phyloP scores from a whole-genome alignment of 2,888 invertebrate genomes.

The Idaea aversata region DNA sequence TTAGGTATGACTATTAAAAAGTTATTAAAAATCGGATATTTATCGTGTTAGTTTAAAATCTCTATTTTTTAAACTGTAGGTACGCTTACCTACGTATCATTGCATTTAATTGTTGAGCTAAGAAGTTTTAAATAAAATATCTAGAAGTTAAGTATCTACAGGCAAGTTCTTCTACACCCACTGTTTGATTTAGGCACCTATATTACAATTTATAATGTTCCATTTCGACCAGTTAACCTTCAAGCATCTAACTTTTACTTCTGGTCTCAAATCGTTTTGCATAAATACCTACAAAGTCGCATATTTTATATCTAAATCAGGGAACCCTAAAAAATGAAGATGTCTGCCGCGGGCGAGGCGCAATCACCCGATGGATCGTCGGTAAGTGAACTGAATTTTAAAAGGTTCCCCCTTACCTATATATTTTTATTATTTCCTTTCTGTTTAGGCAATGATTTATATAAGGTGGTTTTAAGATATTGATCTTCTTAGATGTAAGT shows the following conservation, averaged over 20 bases:
- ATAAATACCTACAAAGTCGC: not conserved
- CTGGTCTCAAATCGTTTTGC: not conserved
- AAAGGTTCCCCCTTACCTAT: conserved; percentile 34
- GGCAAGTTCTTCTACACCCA: too few species aligned
- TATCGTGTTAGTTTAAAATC: too few species aligned
- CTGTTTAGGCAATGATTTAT: conserved; percentile 33
- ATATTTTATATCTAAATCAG: conserved; percentile 11
- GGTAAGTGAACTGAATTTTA: conserved; percentile 56
- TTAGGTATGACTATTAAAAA: too few species aligned
- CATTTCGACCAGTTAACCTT: too few species aligned
- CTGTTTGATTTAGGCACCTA: too few species aligned
- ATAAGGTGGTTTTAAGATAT: conserved; percentile 12
- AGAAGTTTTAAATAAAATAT: too few species aligned
- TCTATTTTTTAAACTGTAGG: too few species aligned
- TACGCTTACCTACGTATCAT: too few species aligned
- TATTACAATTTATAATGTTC: too few species aligned
- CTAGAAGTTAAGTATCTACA: too few species aligned
- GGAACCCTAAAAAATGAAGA: conserved; percentile 24
- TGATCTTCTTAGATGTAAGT: not conserved
- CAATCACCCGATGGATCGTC: conserved; percentile 61
- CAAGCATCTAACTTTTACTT: not conserved
- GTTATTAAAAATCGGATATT: too few species aligned
- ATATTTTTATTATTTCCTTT: conserved; percentile 40
- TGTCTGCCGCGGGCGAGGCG: conserved; percentile 42
- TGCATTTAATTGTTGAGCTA: too few species aligned